A percentile compares a stretch with the other conserved stretches of the same genome.
Evolutionary conservation across 2,888 invertebrate species (phyloP).

Genomic region (Meteorus colon): DNA sequence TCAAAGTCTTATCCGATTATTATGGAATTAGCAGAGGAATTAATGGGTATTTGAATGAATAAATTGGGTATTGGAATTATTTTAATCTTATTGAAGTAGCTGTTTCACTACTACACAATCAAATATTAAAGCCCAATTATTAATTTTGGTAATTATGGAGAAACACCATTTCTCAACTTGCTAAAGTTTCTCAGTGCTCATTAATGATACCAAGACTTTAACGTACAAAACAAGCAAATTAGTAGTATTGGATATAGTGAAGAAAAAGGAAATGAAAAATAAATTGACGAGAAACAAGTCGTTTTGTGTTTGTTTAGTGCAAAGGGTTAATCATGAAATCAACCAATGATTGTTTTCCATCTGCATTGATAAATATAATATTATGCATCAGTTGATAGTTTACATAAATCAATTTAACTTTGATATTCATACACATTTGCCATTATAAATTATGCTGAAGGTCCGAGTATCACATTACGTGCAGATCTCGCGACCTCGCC

Average conservation of each 20-base stretch:
- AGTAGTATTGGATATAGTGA: too few species aligned
- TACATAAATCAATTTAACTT: not conserved
- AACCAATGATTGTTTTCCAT: not conserved
- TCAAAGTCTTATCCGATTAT: not conserved
- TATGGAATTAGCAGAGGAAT: not conserved
- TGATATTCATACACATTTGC: not conserved
- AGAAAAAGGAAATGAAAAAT: too few species aligned
- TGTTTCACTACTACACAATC: too few species aligned
- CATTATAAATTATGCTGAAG: not conserved
- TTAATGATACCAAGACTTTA: too few species aligned
- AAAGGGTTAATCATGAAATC: not conserved
- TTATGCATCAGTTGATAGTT: not conserved
- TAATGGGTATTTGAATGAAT: not conserved
- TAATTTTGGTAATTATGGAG: too few species aligned
- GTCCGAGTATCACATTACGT: slow-evolving; percentile 49
- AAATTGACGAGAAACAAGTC: too few species aligned
- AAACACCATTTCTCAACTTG: too few species aligned
- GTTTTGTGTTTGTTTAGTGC: too few species aligned
- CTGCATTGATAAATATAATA: not conserved
- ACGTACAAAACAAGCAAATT: too few species aligned
- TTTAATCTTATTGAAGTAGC: too few species aligned
- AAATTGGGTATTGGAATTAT: not conserved
- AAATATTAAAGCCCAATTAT: too few species aligned
- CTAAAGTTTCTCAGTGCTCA: too few species aligned
- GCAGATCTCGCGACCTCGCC: slow-evolving; percentile 50